Conservation (phyloP, 2,888 invertebrate genomes). For the Phragmatobia fuliginosa region DNA sequence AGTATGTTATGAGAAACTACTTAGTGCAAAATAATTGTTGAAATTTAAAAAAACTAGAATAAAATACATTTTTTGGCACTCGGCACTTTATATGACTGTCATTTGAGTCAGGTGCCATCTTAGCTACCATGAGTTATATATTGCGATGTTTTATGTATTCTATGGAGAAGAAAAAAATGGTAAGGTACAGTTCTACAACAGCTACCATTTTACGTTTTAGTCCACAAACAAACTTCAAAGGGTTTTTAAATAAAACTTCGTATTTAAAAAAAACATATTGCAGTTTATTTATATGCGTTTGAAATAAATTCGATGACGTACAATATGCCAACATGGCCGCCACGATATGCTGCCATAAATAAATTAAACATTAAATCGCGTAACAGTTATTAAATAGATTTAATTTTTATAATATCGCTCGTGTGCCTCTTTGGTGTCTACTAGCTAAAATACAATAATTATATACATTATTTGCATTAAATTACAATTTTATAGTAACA, state of each 20-base stretch:
- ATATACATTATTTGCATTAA: slow-evolving; percentile 55
- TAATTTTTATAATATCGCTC: slow-evolving; percentile 66
- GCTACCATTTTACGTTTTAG: too few relatives aligned
- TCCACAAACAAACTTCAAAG: too few relatives aligned
- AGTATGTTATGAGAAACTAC: too few relatives aligned
- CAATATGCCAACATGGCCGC: slow-evolving; percentile 55
- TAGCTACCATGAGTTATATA: too few relatives aligned
- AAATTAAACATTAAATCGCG: slow-evolving; percentile 82
- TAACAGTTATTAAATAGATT: slow-evolving; percentile 81
- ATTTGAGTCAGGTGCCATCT: too few relatives aligned
- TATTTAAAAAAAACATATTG: slow-evolving; percentile 66
- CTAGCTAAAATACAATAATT: slow-evolving; percentile 75
- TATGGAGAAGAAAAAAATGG: too few relatives aligned
- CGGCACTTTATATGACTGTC: too few relatives aligned
- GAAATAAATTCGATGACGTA: slow-evolving; percentile 72
- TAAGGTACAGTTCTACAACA: too few relatives aligned
- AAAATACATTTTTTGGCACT: too few relatives aligned
- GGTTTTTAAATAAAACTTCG: slow-evolving; percentile 52
- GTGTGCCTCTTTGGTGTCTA: slow-evolving; percentile 85
- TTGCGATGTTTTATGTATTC: too few relatives aligned
- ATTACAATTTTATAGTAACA: slow-evolving; percentile 54
- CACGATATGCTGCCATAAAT: slow-evolving; percentile 67
- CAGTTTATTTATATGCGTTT: slow-evolving; percentile 73
- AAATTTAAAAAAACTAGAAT: too few relatives aligned
- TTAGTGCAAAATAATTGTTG: too few relatives aligned